Evolutionary conservation across 2,113 vertebrate species (phyloP).

Genomic region (Sitta europaea): DNA sequence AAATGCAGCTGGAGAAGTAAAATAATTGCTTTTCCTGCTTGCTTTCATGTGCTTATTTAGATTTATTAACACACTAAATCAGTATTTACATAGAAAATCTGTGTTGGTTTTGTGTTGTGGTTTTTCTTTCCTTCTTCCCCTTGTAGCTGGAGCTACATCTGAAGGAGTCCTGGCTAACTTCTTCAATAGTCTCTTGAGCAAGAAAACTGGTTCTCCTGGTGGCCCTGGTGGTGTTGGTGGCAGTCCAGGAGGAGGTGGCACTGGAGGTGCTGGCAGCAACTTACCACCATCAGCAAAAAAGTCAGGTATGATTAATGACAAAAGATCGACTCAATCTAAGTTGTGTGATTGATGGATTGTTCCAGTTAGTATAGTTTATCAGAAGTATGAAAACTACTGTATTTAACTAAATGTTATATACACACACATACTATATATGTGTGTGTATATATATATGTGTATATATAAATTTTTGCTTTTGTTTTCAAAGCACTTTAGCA

Average conservation of each 20-base stretch:
- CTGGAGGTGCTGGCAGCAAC: slow-evolving; percentile 76
- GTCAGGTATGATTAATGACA: slow-evolving; percentile 78
- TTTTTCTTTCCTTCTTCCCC: background rate
- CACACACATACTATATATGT: background rate
- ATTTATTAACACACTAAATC: background rate
- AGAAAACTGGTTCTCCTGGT: slow-evolving; percentile 92
- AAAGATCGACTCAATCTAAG: background rate
- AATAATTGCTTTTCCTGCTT: background rate
- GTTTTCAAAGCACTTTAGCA: background rate
- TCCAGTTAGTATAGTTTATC: background rate
- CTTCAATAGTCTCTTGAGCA: slow-evolving; percentile 97
- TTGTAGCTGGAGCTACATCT: slow-evolving; percentile 90
- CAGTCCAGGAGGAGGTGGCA: slow-evolving; percentile 75
- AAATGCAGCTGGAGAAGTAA: background rate
- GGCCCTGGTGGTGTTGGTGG: slow-evolving; percentile 79
- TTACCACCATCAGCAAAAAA: slow-evolving; percentile 92
- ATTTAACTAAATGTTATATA: background rate
- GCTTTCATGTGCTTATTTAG: background rate
- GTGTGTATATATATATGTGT: background rate
- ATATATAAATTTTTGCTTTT: background rate
- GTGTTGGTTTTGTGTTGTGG: background rate
- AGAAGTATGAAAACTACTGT: background rate
- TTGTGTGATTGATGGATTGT: background rate
- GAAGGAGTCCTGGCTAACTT: slow-evolving; percentile 98
- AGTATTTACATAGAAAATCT: background rate